Conservation (phyloP, 92 coral and sea anemone species). For the Porites rus region DNA sequence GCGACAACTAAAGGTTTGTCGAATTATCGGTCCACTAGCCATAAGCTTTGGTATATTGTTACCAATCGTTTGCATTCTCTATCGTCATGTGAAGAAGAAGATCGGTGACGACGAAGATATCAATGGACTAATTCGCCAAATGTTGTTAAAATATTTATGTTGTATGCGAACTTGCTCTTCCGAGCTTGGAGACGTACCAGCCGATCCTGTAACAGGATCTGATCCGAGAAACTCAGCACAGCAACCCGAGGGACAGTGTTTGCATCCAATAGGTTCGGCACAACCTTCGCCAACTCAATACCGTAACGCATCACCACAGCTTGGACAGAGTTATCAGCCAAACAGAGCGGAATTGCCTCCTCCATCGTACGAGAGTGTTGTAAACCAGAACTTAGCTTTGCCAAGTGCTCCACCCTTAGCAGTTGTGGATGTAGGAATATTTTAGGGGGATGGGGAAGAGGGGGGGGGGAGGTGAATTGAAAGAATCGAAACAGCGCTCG, state of each 20-base stretch:
- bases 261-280: constrained; percentile 9
- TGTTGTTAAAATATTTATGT: not conserved
- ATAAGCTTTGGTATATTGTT: constrained; percentile 12
- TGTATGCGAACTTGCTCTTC: not conserved
- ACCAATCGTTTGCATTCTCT: constrained; percentile 6
- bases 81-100: constrained; percentile 14
- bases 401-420: not conserved
- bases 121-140: not conserved
- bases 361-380: constrained; percentile 13
- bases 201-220: constrained; percentile 10
- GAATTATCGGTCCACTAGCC: constrained; percentile 5
- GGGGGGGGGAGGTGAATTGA: no score
- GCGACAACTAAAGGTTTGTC: constrained; percentile 7
- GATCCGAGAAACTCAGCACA: constrained; percentile 7
- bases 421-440: no score
- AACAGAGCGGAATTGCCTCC: constrained; percentile 9
- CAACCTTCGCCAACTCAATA: constrained; percentile 10
- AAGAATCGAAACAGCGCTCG: no score
- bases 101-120: constrained; percentile 17
- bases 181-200: constrained; percentile 8
- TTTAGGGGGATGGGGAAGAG: no score
- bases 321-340: constrained; percentile 9
- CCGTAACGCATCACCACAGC: constrained; percentile 9
- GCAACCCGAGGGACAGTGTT: constrained; percentile 14
- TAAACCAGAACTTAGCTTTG: constrained; percentile 12